Base-by-base conservation (phyloP, 2,888 invertebrate species). In the Cheilosia urbana region DNA sequence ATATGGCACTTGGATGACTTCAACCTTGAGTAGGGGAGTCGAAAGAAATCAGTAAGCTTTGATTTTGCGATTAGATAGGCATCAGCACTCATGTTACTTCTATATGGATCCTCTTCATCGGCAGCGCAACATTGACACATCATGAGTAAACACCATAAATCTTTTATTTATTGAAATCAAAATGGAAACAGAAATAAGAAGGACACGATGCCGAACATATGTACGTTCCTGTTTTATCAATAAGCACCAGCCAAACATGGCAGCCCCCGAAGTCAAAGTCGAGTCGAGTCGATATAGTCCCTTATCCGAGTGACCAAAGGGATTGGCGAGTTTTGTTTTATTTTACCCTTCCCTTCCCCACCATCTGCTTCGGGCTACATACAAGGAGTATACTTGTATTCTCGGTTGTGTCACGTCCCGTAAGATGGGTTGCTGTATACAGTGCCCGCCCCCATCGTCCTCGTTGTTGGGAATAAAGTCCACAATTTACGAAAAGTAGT, bases 151-250 rank as follows among this genome's bases (percentile, higher is more conserved):
- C 58, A 82, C 65, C 55, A 80, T 84, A 84, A 84, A 84, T 84
- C 84, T 84, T 84, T 80, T 80, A 84, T 84, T 84, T 84, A 80
- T 84, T 84, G 80, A 84, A 84, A 84, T 84, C 84, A 75, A 80
- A 84, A 71, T 55, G 63, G 57, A 55, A 69, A 76, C 66, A 66
- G 19, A 57, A 34, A 58, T 53, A 68, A 66, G 73, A 65, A 53
- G 79, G 75, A 84, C 80, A 84, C 65, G 69, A 80, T 75, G 47
- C 40, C 51, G 65, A 75, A 80, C 84, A 84, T 80, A 84, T 84
- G 84, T 84, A 69, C 42, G 68, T 72, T 79, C 69, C 53, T 73
- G 57, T 83, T 68, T 68, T 83, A 37, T 40, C 73, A 83, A 79
- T 79, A 68, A 66, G 73, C 63, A 53, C 66, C 55, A 62, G 27